Base-by-base conservation (phyloP, 2,113 vertebrate genomes). In the Dromiciops gliroides region DNA sequence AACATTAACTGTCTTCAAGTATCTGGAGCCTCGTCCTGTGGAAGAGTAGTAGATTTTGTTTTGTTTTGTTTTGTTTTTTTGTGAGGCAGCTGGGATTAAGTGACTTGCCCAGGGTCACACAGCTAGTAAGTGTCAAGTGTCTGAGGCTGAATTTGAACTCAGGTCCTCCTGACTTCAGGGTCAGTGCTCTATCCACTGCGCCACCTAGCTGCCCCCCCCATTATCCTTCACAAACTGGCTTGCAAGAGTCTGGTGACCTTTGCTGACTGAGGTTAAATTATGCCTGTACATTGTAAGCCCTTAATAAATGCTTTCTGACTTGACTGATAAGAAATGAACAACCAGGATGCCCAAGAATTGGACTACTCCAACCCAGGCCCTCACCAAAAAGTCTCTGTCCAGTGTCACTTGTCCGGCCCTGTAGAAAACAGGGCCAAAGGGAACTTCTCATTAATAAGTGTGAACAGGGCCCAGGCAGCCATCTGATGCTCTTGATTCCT, bases 361-460 rank as follows among this genome's bases (percentile, higher is more conserved):
- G 88, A 14, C 25, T 60, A 23, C 52, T 52, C 16, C 75, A 93
- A 67, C 48, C 91, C 93, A 95, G 3, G 12, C 50, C 23, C 4
- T 90, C 22, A 0, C 25, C 8, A 49, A n/a, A 48, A 95, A 94
- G 50, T n/a, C 92, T 60, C 49, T 52, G 44, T 90, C 90, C 48
- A 52, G 44, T 93, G 56, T 50, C 56, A 95, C 93, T 28, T 5
- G 2, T 28, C 22, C 44, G 28, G 67, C 3, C 23, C 16, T 44
- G 67, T 94, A 56, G 88, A 67, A 51, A 93, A 9, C 94, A 67
- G 25, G 92, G 28, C 23, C 2, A 50, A 49, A 88, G 52, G 26
- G 89, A 95, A 56, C 31, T 9, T 92, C 94, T 96, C 60, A 51
- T 91, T 60, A 83, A 14, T 92, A 93, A 94, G 92, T 92, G 1